These are phyloP conservation scores for Caenorhabditis becei DNA, from an alignment of 2,888 invertebrate species.

Conservation along the genomic window DNA sequence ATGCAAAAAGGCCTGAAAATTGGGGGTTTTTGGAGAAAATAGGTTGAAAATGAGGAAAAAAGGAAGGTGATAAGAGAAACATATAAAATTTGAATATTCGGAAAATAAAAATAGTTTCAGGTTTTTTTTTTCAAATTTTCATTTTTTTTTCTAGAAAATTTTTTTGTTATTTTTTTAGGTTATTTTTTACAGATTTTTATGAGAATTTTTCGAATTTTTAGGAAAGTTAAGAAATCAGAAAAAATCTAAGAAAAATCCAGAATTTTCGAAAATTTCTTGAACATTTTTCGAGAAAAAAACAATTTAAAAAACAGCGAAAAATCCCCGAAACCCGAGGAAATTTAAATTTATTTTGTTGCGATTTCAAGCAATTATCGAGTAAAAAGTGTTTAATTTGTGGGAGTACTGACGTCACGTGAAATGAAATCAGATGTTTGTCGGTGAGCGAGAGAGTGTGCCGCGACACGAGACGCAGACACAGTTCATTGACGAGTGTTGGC, in stretches of 20 bases:
- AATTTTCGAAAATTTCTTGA: too few relatives aligned
- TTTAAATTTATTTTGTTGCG: neutral
- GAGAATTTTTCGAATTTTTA: too few relatives aligned
- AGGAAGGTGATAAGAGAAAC: slow-evolving; percentile 8
- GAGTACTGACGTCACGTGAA: slow-evolving; percentile 58
- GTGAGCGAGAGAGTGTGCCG: slow-evolving; percentile 23
- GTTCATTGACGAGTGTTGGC: slow-evolving; percentile 32
- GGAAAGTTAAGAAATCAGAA: too few relatives aligned
- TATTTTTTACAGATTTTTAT: too few relatives aligned
- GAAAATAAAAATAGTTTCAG: too few relatives aligned
- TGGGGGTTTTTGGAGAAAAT: neutral
- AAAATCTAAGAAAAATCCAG: too few relatives aligned
- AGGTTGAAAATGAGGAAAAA: neutral
- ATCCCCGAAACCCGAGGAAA: too few relatives aligned
- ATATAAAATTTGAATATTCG: too few relatives aligned
- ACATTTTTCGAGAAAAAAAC: too few relatives aligned
- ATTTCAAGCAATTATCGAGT: slow-evolving; percentile 18
- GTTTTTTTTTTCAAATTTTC: too few relatives aligned
- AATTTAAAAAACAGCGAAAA: slow-evolving; percentile 11
- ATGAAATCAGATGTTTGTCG: slow-evolving; percentile 54
- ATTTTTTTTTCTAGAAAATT: too few relatives aligned
- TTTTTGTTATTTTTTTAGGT: too few relatives aligned
- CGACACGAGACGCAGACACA: slow-evolving; percentile 38
- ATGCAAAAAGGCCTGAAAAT: slow-evolving; percentile 41
- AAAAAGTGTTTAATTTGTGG: slow-evolving; percentile 32